These are phyloP conservation scores for Cariama cristata DNA, from an alignment of 2,113 vertebrate genomes.

Conservation along the genomic window DNA sequence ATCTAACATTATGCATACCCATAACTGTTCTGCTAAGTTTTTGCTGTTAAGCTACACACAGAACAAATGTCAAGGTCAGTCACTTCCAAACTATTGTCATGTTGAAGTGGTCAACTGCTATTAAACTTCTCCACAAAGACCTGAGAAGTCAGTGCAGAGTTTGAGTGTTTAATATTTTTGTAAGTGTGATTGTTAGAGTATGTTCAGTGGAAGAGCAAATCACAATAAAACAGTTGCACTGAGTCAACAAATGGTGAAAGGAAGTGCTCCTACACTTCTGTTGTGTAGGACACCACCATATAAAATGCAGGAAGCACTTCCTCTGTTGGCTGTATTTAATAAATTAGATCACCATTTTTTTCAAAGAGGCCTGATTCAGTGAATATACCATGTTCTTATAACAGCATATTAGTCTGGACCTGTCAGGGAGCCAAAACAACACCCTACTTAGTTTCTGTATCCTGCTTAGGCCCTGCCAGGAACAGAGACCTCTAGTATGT, in stretches of 20 bases:
- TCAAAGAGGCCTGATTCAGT: background rate
- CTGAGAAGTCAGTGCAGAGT: background rate
- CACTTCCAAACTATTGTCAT: background rate
- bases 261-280: background rate
- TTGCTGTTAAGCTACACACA: background rate
- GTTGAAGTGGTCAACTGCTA: background rate
- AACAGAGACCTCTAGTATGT: background rate
- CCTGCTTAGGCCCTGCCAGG: background rate
- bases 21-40: background rate
- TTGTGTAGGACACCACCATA: background rate
- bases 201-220: background rate
- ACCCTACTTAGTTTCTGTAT: background rate
- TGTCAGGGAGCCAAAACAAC: background rate
- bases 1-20: background rate
- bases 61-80: background rate
- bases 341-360: background rate
- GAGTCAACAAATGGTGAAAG: background rate
- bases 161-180: background rate
- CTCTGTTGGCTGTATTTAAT: background rate
- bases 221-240: background rate
- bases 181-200: background rate
- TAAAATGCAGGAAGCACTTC: background rate
- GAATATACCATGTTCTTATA: background rate
- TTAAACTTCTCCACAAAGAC: background rate
- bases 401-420: background rate